Evolutionary conservation across 37 sponge, comb jelly and placozoan genomes (phyloP).

Genomic region (Oscarella lobularis): DNA sequence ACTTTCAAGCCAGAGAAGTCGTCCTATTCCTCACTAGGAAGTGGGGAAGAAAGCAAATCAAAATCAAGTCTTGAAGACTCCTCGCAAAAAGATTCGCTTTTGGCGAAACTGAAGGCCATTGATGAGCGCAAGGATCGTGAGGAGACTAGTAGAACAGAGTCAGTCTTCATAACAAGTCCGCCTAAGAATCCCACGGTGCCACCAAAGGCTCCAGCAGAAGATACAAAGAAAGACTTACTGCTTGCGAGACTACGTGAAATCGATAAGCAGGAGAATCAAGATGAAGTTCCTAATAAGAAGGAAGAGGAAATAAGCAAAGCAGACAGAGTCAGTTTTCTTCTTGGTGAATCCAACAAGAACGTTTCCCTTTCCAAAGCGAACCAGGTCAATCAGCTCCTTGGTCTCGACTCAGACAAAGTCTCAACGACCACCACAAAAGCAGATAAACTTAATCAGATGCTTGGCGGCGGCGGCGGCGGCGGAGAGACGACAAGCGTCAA

Average conservation of each 20-base stretch:
- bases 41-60: background rate
- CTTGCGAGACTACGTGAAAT: slow-evolving; percentile 1
- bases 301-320: background rate
- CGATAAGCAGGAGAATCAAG: background rate
- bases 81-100: background rate
- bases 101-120: background rate
- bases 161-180: background rate
- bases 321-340: too few relatives aligned
- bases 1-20: background rate
- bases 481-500: background rate
- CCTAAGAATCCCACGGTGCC: background rate
- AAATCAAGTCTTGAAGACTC: background rate
- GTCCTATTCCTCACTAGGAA: background rate
- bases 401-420: background rate
- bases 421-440: too few relatives aligned
- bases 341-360: background rate
- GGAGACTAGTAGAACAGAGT: too few relatives aligned
- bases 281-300: background rate
- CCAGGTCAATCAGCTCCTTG: background rate
- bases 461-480: too few relatives aligned
- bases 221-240: background rate
- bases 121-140: too few relatives aligned
- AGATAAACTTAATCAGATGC: too few relatives aligned
- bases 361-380: background rate
- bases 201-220: background rate